Percentiles rank a stretch among this genome's conserved stretches.
Evolutionary conservation across 2,113 vertebrate genomes (phyloP).

Genomic region (Atrichornis clamosus): DNA sequence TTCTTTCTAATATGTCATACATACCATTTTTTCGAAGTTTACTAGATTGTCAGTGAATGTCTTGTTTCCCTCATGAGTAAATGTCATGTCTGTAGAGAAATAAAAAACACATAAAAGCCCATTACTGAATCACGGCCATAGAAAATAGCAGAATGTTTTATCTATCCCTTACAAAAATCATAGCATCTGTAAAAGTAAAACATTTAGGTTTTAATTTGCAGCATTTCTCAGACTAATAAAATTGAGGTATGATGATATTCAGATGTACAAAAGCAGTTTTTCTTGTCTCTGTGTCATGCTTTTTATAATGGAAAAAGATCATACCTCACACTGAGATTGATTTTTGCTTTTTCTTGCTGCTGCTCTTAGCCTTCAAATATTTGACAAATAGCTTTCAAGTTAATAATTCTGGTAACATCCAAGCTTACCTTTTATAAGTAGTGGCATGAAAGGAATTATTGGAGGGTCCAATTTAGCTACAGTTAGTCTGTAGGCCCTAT

Average conservation of each 20-base stretch:
- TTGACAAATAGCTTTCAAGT: conserved; percentile 34
- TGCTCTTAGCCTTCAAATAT: not conserved
- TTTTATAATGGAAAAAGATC: not conserved
- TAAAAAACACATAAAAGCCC: conserved; percentile 51
- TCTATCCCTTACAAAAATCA: conserved; percentile 27
- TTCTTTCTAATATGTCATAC: conserved; percentile 51
- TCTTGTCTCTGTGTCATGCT: not conserved
- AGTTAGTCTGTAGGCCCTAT: conserved; percentile 91
- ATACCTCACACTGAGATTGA: not conserved
- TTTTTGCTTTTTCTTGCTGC: conserved; percentile 18
- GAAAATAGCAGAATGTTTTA: conserved; percentile 45
- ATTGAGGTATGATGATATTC: conserved; percentile 19
- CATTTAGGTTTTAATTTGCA: conserved; percentile 59
- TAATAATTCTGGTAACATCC: conserved; percentile 9
- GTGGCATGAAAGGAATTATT: conserved; percentile 97
- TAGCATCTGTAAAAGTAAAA: conserved; percentile 50
- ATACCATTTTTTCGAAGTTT: conserved; percentile 99
- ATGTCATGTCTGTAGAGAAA: conserved; percentile 91
- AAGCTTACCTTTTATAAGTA: conserved; percentile 95
- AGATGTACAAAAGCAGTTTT: conserved; percentile 16
- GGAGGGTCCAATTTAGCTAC: conserved; percentile 92
- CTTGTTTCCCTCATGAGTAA: conserved; percentile 98
- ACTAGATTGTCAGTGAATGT: conserved; percentile 93
- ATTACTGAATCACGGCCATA: conserved; percentile 48
- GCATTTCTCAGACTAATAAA: conserved; percentile 60